A percentile compares a stretch with the other conserved stretches of the same genome.
These are phyloP conservation scores for Cryptoblepharus egeriae DNA, from an alignment of 2,797 vertebrate genomes.

Conservation along the genomic window DNA sequence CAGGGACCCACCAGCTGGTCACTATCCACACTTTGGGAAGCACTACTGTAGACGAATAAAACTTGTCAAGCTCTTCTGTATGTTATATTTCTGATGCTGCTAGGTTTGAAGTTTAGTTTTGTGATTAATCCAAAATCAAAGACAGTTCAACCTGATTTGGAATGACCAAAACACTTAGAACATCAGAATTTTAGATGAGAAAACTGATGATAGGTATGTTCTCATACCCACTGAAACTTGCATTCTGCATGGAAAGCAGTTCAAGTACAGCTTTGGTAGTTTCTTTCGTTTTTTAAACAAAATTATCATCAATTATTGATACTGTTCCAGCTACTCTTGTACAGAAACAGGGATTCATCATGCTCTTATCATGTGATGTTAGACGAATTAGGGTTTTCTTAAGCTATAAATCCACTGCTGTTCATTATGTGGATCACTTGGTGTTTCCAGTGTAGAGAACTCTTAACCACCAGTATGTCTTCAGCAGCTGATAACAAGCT, in stretches of 20 bases:
- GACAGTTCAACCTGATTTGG: background rate
- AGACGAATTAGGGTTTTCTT: background rate
- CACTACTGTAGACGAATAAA: background rate
- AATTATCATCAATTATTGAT: background rate
- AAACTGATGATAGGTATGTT: background rate
- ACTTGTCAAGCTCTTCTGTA: background rate
- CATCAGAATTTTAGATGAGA: background rate
- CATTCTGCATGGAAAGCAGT: background rate
- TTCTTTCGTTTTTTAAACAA: background rate
- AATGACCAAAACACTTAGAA: background rate
- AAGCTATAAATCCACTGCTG: background rate
- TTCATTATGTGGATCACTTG: accelerated
- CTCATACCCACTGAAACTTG: no score
- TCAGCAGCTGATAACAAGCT: background rate
- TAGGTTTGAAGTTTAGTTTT: background rate
- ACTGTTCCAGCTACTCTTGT: background rate
- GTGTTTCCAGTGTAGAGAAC: background rate
- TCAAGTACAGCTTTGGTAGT: background rate
- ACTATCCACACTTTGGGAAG: no score
- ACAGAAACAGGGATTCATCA: background rate
- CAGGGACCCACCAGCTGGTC: no score
- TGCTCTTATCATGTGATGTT: accelerated
- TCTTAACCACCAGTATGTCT: background rate
- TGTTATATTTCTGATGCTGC: no score
- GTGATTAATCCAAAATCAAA: background rate